These are phyloP conservation scores for Lepus timidus DNA, from an alignment of 2,113 vertebrate species.

Conservation along the genomic window DNA sequence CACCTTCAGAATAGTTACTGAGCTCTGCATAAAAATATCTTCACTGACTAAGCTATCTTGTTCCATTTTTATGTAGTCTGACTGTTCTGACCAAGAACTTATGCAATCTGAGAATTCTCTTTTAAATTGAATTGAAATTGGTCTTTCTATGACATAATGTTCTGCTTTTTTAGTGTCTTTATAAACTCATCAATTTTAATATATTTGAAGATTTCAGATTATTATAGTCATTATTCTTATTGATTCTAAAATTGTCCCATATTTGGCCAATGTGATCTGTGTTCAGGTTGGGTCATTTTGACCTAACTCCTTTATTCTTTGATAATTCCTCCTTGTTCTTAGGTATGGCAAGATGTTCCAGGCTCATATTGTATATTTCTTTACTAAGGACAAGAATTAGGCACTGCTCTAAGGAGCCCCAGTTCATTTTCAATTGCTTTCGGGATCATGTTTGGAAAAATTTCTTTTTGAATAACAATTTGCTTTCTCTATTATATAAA, in stretches of 20 bases:
- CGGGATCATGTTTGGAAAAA: conserved; percentile 39
- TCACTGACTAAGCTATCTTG: neutral
- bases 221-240: conserved; percentile 47
- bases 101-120: conserved; percentile 11
- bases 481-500: conserved; percentile 32
- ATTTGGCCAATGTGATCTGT: conserved; percentile 43
- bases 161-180: conserved; percentile 43
- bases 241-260: conserved; percentile 28
- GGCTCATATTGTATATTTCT: conserved; percentile 16
- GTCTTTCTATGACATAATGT: neutral
- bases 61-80: conserved; percentile 22
- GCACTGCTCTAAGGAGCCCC: conserved; percentile 42
- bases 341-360: conserved; percentile 10
- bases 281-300: conserved; percentile 56
- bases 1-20: conserved; percentile 23
- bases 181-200: conserved; percentile 56
- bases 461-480: conserved; percentile 13
- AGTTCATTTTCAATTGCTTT: conserved; percentile 60
- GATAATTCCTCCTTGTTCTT: conserved; percentile 16
- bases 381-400: conserved; percentile 33
- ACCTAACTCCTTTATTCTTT: conserved; percentile 22
- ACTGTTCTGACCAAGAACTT: conserved; percentile 32
- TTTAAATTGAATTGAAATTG: conserved; percentile 59
- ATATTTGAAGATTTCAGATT: conserved; percentile 50
- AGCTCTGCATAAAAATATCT: neutral